phyloP scores from a whole-genome alignment of 2,113 vertebrate genomes.

The Alaudala cheleensis region DNA sequence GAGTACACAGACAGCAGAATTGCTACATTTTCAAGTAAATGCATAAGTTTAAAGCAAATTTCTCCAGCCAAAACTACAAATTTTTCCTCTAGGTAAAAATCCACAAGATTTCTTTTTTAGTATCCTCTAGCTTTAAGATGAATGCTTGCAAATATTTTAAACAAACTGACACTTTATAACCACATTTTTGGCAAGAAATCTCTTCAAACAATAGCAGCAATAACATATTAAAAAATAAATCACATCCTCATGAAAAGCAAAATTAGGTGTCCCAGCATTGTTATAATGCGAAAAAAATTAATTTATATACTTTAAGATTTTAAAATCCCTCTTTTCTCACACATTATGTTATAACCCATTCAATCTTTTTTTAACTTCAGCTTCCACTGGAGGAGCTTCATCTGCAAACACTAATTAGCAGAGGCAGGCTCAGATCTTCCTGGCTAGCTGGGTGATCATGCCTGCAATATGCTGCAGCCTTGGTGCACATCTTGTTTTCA shows the following conservation, averaged over 20 bases:
- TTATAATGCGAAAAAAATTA: not conserved
- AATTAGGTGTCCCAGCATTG: not conserved
- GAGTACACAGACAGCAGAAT: not conserved
- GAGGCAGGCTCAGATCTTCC: not conserved
- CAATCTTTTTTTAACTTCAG: not conserved
- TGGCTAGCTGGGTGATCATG: not conserved
- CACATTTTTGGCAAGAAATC: not conserved
- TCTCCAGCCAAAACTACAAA: not conserved
- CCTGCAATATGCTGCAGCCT: not conserved
- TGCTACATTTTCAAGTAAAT: not conserved
- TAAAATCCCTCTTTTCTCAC: not conserved
- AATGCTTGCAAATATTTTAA: not conserved
- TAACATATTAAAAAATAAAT: not conserved
- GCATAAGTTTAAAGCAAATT: not conserved
- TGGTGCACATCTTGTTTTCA: not conserved
- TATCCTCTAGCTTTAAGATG: not conserved
- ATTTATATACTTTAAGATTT: not conserved
- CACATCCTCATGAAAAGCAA: not conserved
- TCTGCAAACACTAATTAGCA: slow-evolving; percentile 2
- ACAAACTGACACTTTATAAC: not conserved
- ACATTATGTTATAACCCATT: not conserved
- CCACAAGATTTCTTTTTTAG: not conserved
- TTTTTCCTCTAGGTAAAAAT: not conserved
- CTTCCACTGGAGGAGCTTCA: not conserved
- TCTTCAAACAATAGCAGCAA: not conserved